Conservation (phyloP, 2,888 invertebrate genomes). For the Beris morrisii region DNA sequence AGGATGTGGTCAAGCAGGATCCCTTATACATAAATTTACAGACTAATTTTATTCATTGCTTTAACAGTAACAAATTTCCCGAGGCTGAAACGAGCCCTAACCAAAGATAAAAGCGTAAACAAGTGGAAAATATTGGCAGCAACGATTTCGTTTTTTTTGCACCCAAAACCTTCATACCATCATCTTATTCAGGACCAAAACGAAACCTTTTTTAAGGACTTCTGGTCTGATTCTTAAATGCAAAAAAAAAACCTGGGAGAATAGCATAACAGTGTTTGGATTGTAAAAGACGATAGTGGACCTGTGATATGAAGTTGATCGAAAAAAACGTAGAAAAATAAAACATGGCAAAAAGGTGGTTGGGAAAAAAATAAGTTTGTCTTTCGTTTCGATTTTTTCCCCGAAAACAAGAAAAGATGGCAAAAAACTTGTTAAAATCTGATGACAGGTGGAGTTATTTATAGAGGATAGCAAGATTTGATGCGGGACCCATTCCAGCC, state of each 20-base stretch:
- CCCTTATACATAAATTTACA: constrained; percentile 33
- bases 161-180: background rate
- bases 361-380: constrained; percentile 4
- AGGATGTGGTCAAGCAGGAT: constrained; percentile 23
- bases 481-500: constrained; percentile 25
- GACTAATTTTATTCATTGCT: constrained; percentile 36
- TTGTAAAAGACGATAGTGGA: constrained; percentile 16
- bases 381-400: background rate
- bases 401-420: background rate
- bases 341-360: background rate
- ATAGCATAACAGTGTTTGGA: background rate
- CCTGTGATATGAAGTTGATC: constrained; percentile 13
- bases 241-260: constrained; percentile 19
- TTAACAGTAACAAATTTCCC: constrained; percentile 30
- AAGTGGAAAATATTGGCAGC: constrained; percentile 31
- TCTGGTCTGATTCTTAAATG: constrained; percentile 21
- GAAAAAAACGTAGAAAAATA: background rate
- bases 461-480: constrained; percentile 27
- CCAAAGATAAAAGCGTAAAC: constrained; percentile 18
- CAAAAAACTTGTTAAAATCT: constrained; percentile 36
- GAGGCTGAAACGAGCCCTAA: constrained; percentile 9
- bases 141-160: constrained; percentile 17
- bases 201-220: constrained; percentile 1
- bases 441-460: constrained; percentile 38
- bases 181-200: too few relatives aligned